These are phyloP conservation scores for Ramphastos sulfuratus DNA, from an alignment of 2,113 vertebrate species.

Conservation along the genomic window DNA sequence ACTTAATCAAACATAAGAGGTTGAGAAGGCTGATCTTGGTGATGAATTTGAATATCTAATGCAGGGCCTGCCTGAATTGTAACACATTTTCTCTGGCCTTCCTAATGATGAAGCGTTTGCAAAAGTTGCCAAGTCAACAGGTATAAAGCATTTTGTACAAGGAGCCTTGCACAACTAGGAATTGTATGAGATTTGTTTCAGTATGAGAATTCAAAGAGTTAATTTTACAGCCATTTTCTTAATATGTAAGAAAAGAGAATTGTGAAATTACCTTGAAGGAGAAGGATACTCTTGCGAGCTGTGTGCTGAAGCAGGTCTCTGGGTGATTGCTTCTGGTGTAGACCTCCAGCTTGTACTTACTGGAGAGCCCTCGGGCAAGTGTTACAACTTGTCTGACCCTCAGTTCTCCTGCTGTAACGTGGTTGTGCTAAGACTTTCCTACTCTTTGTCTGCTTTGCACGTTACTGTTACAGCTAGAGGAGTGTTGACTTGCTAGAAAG, in stretches of 20 bases:
- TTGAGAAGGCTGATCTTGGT: constrained; percentile 1
- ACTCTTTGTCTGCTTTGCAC: not conserved
- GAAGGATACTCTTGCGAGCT: not conserved
- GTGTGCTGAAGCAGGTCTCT: not conserved
- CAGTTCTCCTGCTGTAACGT: not conserved
- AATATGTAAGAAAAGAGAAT: not conserved
- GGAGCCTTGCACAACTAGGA: not conserved
- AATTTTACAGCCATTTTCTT: not conserved
- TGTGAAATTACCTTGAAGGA: not conserved
- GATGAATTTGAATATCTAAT: not conserved
- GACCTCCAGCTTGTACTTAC: not conserved
- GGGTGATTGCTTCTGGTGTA: not conserved
- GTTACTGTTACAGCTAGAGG: not conserved
- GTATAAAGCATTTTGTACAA: not conserved
- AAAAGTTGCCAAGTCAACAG: not conserved
- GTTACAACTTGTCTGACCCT: not conserved
- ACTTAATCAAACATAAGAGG: constrained; percentile 27
- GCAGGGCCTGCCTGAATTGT: not conserved
- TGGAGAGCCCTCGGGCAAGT: not conserved
- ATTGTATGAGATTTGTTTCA: not conserved
- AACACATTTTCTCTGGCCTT: not conserved
- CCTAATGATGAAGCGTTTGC: not conserved
- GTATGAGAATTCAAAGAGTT: not conserved
- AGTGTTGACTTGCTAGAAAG: not conserved
- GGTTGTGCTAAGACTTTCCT: not conserved